phyloP scores from a whole-genome alignment of 2,113 vertebrate genomes.

The Potamarius usumacintae region DNA sequence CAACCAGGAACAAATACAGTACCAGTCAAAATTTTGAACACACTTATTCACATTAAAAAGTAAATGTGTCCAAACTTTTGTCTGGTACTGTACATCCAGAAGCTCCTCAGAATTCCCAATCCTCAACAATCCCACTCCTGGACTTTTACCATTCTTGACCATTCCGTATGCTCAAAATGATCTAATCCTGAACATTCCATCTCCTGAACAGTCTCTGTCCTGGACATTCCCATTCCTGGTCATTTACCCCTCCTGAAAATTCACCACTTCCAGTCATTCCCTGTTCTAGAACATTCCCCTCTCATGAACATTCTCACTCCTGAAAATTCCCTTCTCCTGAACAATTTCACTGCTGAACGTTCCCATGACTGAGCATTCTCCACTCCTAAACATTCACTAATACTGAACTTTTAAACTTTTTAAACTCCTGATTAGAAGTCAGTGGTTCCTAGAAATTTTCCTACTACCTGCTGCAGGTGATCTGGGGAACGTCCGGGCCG shows the following conservation, averaged over 20 bases:
- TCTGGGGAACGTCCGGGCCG: slow-evolving; percentile 63
- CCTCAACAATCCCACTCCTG: background rate
- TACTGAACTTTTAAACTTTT: background rate
- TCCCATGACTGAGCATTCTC: background rate
- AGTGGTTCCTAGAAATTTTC: background rate
- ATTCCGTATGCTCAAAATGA: no score
- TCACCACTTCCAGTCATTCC: background rate
- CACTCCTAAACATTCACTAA: background rate
- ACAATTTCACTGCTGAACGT: background rate
- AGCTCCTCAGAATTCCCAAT: background rate
- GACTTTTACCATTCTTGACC: background rate
- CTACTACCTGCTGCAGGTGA: slow-evolving; percentile 63
- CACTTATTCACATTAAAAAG: no score
- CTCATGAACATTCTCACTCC: background rate
- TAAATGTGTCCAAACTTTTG: no score
- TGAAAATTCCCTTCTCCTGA: background rate
- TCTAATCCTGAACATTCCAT: no score
- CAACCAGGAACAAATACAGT: background rate
- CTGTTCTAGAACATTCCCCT: background rate
- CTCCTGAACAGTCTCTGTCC: no score
- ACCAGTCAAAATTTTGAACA: no score
- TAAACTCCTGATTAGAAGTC: background rate
- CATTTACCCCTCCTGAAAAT: no score
- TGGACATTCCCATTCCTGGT: no score
- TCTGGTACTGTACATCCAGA: background rate